These are phyloP conservation scores for Pseudopodoces humilis DNA, from an alignment of 2,113 vertebrate species.

Conservation along the genomic window DNA sequence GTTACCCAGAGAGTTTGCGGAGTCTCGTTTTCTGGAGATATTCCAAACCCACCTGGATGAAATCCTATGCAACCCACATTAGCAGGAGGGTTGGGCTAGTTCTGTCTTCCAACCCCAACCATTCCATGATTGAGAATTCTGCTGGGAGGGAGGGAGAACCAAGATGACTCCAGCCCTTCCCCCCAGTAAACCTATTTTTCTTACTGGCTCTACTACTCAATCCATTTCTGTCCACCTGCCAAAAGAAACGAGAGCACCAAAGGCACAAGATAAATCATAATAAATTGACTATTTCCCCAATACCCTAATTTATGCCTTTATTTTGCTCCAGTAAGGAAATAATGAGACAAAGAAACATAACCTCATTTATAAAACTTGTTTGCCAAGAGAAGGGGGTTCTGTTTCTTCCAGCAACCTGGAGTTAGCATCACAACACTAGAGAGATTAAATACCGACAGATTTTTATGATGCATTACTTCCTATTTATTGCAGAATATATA, in stretches of 20 bases:
- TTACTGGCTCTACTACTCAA: background rate
- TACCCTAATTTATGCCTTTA: background rate
- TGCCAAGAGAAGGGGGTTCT: background rate
- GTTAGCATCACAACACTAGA: background rate
- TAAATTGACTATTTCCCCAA: background rate
- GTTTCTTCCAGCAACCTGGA: background rate
- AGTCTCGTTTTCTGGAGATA: background rate
- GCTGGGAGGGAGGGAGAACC: background rate
- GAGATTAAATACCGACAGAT: background rate
- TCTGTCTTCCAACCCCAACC: background rate
- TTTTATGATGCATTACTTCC: background rate
- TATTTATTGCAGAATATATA: background rate
- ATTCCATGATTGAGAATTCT: background rate
- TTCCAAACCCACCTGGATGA: background rate
- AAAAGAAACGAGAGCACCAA: background rate
- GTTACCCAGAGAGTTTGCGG: background rate
- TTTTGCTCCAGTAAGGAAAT: slow-evolving; percentile 20
- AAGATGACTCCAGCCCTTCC: background rate
- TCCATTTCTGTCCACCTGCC: background rate
- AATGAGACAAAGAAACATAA: slow-evolving; percentile 46
- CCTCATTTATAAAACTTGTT: background rate
- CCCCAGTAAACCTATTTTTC: background rate
- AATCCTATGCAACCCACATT: background rate
- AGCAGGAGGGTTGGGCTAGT: background rate
- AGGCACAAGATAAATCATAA: slow-evolving; percentile 11